Conservation (phyloP, 2,113 vertebrate species). For the Anoplopoma fimbria region DNA sequence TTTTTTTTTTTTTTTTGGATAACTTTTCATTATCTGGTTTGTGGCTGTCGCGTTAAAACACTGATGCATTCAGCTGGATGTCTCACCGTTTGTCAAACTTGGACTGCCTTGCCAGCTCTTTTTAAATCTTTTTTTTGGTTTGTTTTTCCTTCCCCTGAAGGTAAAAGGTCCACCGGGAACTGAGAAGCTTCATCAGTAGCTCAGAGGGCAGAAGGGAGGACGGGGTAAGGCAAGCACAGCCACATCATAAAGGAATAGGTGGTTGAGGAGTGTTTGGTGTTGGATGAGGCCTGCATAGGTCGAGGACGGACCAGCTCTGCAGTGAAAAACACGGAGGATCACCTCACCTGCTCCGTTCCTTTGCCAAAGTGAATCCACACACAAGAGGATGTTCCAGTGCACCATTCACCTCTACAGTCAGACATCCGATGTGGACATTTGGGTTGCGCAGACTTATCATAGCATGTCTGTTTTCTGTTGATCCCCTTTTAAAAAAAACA, state of each 20-base stretch:
- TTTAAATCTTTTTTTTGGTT: not conserved
- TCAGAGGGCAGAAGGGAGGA: slow-evolving; percentile 18
- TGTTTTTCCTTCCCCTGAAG: slow-evolving; percentile 52
- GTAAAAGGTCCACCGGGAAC: slow-evolving; percentile 85
- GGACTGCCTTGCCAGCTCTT: not conserved
- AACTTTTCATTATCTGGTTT: slow-evolving; percentile 50
- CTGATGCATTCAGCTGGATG: not conserved
- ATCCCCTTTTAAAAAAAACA: not conserved
- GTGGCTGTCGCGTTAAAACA: slow-evolving; percentile 62
- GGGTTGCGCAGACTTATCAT: slow-evolving; percentile 18
- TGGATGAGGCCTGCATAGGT: slow-evolving; percentile 11
- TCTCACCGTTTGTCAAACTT: not conserved
- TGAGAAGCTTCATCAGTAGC: slow-evolving; percentile 46
- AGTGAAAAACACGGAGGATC: slow-evolving; percentile 18
- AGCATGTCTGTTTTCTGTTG: slow-evolving; percentile 32
- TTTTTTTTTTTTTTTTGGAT: too few relatives aligned
- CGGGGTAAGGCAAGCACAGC: not conserved
- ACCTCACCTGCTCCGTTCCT: not conserved
- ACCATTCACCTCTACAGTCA: not conserved
- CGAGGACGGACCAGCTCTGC: slow-evolving; percentile 34
- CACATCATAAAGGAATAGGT: not conserved
- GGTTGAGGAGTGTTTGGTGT: slow-evolving; percentile 11
- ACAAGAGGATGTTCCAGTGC: slow-evolving; percentile 22
- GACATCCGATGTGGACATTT: slow-evolving; percentile 1
- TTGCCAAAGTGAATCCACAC: slow-evolving; percentile 18